Evolutionary conservation across 2,888 invertebrate genomes (phyloP).

Genomic region (Megalurothrips usitatus): DNA sequence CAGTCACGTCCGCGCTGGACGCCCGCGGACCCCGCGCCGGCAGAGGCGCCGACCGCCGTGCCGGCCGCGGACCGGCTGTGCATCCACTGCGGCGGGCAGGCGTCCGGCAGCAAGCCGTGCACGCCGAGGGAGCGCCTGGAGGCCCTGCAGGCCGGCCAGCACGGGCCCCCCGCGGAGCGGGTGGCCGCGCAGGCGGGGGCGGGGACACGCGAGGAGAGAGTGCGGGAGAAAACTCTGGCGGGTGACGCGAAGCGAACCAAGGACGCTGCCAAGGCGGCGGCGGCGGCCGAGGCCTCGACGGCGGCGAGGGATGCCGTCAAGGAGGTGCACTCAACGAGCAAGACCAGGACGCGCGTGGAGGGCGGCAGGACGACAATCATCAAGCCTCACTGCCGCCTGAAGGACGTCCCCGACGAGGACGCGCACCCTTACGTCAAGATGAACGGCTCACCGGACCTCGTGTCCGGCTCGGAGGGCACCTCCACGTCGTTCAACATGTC

Average conservation of each 20-base stretch:
- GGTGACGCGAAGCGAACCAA: neutral
- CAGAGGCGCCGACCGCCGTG: neutral
- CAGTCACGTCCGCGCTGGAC: neutral
- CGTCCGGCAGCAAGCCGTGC: neutral
- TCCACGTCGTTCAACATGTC: slow-evolving; percentile 20
- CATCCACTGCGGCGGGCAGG: neutral
- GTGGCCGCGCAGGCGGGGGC: too few species aligned
- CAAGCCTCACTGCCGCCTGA: neutral
- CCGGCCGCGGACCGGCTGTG: neutral
- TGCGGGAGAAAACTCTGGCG: neutral
- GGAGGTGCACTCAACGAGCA: too few species aligned
- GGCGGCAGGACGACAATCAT: neutral
- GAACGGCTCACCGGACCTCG: neutral
- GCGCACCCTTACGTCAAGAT: neutral
- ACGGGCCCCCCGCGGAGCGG: neutral
- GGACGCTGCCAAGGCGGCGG: too few species aligned
- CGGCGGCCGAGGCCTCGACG: too few species aligned
- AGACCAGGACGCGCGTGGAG: neutral
- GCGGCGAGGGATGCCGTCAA: too few species aligned
- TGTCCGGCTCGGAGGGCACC: neutral
- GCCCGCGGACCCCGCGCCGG: neutral
- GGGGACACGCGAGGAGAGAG: neutral
- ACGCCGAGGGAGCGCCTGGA: neutral
- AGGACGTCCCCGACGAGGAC: neutral
- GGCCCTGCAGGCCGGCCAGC: neutral